These are phyloP conservation scores for Pantherophis alleghaniensis DNA, from an alignment of 2,797 vertebrate species.

Conservation along the genomic window DNA sequence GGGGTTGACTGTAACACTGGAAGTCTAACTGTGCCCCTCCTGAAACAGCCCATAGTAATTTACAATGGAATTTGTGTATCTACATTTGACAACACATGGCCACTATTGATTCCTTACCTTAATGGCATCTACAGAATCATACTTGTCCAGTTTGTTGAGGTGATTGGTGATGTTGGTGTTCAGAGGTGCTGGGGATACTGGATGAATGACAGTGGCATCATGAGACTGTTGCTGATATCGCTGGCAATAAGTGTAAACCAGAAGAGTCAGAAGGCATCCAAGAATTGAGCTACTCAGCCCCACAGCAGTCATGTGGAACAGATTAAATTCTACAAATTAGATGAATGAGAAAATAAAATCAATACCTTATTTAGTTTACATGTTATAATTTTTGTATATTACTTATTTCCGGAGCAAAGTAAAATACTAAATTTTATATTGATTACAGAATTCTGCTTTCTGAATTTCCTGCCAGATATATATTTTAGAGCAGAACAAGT, in stretches of 20 bases:
- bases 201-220: constrained; percentile 95
- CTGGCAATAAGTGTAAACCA: constrained; percentile 95
- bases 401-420: background rate
- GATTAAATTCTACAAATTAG: constrained; percentile 85
- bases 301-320: constrained; percentile 97
- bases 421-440: background rate
- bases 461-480: background rate
- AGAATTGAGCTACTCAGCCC: constrained; percentile 95
- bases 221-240: constrained; percentile 95
- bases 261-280: constrained; percentile 91
- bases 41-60: background rate
- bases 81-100: background rate
- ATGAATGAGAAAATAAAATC: background rate
- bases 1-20: background rate
- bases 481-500: background rate
- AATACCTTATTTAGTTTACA: background rate
- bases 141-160: constrained; percentile 98
- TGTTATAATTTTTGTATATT: background rate
- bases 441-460: background rate
- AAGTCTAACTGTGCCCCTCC: background rate
- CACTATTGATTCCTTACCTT: constrained; percentile 78
- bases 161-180: constrained; percentile 99
- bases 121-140: constrained; percentile 95
- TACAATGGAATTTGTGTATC: background rate
- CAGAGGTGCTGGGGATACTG: constrained; percentile 89